phyloP scores from a whole-genome alignment of 2,113 vertebrate genomes.

The Ctenodactylus gundi region DNA sequence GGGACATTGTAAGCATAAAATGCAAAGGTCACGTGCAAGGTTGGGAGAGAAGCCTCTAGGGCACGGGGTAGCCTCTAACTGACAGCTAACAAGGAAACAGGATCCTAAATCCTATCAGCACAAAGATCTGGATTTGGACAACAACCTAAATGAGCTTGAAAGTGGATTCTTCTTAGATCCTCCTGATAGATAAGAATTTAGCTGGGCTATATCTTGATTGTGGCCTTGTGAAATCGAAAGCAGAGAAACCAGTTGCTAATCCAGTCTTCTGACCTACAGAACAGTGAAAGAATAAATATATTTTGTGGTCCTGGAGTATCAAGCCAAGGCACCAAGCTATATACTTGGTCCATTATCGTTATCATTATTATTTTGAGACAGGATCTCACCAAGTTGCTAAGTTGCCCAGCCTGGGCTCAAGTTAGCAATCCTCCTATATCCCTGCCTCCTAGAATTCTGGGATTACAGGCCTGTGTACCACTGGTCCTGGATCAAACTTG shows the following conservation, averaged over 20 bases:
- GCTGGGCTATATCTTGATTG: not conserved
- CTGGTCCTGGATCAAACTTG: too few species aligned
- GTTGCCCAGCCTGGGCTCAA: too few species aligned
- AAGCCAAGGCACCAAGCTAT: too few species aligned
- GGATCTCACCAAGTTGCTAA: too few species aligned
- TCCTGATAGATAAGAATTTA: not conserved
- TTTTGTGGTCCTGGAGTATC: too few species aligned
- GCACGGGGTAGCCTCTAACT: not conserved
- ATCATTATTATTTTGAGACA: too few species aligned
- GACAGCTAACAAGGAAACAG: not conserved
- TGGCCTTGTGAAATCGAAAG: slow-evolving; percentile 27
- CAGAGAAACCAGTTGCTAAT: slow-evolving; percentile 49
- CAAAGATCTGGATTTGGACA: slow-evolving; percentile 47
- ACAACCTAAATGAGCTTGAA: not conserved
- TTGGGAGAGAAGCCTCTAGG: not conserved
- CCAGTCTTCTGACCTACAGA: not conserved
- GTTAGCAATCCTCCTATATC: too few species aligned
- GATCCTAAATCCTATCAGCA: not conserved
- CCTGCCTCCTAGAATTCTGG: too few species aligned
- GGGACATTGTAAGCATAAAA: not conserved
- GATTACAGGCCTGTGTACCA: too few species aligned
- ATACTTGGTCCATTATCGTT: too few species aligned
- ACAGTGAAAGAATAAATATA: slow-evolving; percentile 15
- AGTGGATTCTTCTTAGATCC: slow-evolving; percentile 4
- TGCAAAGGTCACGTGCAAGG: not conserved